Conservation (phyloP, 2,113 vertebrate genomes). For the Lophura nycthemera region DNA sequence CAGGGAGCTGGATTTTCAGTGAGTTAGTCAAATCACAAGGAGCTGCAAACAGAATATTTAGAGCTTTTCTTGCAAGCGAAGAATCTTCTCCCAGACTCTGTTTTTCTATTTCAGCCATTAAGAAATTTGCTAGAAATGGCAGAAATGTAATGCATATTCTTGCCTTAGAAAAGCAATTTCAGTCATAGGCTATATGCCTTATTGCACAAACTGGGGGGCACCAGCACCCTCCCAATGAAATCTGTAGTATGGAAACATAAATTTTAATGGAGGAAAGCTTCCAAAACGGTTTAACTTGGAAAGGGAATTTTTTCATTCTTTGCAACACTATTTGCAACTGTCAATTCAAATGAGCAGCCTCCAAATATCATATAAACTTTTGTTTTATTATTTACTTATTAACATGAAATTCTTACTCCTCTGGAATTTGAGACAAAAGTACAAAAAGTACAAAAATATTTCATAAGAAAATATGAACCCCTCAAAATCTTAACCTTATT, state of each 20-base stretch:
- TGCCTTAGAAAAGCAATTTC: neutral
- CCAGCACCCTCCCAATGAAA: no score
- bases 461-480: neutral
- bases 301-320: neutral
- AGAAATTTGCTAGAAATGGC: neutral
- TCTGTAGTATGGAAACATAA: neutral
- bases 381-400: neutral
- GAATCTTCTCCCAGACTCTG: neutral
- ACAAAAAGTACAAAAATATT: neutral
- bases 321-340: neutral
- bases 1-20: neutral
- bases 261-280: neutral
- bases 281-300: neutral
- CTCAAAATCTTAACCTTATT: neutral
- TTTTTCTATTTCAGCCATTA: neutral
- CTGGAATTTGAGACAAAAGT: neutral
- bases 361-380: neutral
- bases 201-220: neutral
- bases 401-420: neutral
- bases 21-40: neutral
- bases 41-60: neutral
- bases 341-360: neutral
- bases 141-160: neutral
- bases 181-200: neutral
- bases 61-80: neutral